phyloP scores from a whole-genome alignment of 2,113 vertebrate species.

The Jacana jacana region DNA sequence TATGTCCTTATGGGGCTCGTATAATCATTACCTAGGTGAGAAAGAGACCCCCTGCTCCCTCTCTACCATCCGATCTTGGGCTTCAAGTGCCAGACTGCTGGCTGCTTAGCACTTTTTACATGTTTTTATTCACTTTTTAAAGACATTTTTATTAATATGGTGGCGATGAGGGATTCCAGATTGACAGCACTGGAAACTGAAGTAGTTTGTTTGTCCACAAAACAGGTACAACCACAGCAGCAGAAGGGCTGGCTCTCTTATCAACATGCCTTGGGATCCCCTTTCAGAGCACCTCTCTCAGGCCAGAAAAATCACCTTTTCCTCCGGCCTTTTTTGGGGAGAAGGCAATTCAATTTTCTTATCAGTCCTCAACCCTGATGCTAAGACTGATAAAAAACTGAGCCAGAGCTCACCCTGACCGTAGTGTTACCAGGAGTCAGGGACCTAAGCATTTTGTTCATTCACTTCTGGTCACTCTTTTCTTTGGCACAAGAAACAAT shows the following conservation, averaged over 20 bases:
- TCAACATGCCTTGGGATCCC: background rate
- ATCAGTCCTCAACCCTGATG: background rate
- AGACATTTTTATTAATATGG: constrained; percentile 3
- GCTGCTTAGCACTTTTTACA: background rate
- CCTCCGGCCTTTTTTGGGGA: background rate
- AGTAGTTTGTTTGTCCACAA: constrained; percentile 18
- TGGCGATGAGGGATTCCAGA: background rate
- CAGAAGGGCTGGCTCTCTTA: background rate
- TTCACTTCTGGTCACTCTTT: background rate
- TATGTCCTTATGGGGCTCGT: constrained; percentile 77
- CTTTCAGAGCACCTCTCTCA: background rate
- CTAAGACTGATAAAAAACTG: background rate
- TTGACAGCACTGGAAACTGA: background rate
- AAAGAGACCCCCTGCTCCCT: constrained; percentile 57
- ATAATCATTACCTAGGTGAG: constrained; percentile 74
- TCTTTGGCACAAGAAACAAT: fast-evolving
- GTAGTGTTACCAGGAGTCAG: background rate
- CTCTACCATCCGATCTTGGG: background rate
- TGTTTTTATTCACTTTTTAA: constrained; percentile 10
- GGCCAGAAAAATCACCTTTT: background rate
- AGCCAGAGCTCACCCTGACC: background rate
- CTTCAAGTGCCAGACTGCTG: background rate
- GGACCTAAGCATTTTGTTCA: background rate
- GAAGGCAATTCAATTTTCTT: background rate
- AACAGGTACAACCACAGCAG: background rate